Conservation (phyloP, 1,140 invertebrate species). For the Brachionus sp. region DNA sequence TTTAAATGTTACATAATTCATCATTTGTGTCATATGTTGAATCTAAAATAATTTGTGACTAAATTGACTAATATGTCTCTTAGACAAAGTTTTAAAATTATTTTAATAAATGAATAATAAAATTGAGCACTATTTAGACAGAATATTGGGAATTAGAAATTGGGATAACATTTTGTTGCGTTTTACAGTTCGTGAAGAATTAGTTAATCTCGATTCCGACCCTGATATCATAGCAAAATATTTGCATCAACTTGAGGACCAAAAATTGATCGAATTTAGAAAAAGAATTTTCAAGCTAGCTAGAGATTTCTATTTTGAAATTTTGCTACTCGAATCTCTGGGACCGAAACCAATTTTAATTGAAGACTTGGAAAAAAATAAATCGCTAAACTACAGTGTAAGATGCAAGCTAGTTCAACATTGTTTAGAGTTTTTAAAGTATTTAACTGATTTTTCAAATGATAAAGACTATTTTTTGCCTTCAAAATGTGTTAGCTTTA, state of each 20-base stretch:
- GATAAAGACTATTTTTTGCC: neutral
- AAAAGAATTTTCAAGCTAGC: neutral
- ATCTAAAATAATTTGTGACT: too few species aligned
- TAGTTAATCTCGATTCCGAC: neutral
- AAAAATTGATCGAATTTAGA: neutral
- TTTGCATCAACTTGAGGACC: neutral
- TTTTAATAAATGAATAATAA: conserved; percentile 10
- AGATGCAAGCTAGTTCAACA: neutral
- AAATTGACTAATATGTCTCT: conserved; percentile 7
- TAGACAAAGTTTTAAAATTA: neutral
- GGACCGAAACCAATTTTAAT: neutral
- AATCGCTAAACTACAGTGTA: neutral
- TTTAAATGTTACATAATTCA: neutral
- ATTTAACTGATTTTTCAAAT: conserved; percentile 9
- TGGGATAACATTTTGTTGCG: conserved; percentile 1
- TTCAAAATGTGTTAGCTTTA: neutral
- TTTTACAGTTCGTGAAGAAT: neutral
- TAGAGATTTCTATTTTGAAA: neutral
- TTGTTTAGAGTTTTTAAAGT: neutral
- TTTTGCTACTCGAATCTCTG: neutral
- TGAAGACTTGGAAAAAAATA: neutral
- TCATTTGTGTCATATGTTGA: conserved; percentile 4
- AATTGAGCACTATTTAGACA: conserved; percentile 16
- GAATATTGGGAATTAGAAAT: neutral
- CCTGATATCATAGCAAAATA: neutral